These are phyloP conservation scores for Abramis brama DNA, from an alignment of 2,113 vertebrate genomes.

Conservation along the genomic window DNA sequence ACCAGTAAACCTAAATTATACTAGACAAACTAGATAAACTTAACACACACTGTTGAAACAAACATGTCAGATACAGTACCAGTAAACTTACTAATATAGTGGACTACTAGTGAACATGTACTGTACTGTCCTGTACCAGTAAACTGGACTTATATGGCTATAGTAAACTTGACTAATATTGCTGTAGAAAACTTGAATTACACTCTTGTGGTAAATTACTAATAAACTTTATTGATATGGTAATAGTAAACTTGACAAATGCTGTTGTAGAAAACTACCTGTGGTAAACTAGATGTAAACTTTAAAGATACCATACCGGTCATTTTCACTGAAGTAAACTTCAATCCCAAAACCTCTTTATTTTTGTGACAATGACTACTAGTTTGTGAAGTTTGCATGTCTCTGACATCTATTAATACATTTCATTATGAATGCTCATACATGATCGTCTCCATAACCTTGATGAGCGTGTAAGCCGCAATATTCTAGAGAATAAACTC, in stretches of 20 bases:
- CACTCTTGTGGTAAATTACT: neutral
- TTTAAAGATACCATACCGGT: neutral
- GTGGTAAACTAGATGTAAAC: neutral
- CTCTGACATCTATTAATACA: conserved; percentile 4
- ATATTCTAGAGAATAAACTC: conserved; percentile 5
- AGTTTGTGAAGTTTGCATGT: neutral
- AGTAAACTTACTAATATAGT: too few relatives aligned
- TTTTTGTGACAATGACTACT: neutral
- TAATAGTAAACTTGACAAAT: neutral
- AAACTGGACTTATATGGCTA: too few relatives aligned
- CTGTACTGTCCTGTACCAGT: too few relatives aligned
- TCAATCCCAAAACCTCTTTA: neutral
- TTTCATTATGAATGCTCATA: conserved; percentile 16
- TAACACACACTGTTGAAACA: too few relatives aligned
- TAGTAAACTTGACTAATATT: neutral
- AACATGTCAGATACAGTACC: too few relatives aligned
- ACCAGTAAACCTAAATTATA: too few relatives aligned
- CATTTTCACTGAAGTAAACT: neutral
- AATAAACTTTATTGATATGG: neutral
- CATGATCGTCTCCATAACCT: neutral
- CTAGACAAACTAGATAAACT: too few relatives aligned
- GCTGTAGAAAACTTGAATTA: neutral
- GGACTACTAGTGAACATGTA: too few relatives aligned
- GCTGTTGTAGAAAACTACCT: neutral
- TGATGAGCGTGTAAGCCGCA: neutral